Evolutionary conservation across 2,797 vertebrate species (phyloP), one percentile per base, ranked within the genome.

Genomic region (Orientallactaga sibirica): DNA sequence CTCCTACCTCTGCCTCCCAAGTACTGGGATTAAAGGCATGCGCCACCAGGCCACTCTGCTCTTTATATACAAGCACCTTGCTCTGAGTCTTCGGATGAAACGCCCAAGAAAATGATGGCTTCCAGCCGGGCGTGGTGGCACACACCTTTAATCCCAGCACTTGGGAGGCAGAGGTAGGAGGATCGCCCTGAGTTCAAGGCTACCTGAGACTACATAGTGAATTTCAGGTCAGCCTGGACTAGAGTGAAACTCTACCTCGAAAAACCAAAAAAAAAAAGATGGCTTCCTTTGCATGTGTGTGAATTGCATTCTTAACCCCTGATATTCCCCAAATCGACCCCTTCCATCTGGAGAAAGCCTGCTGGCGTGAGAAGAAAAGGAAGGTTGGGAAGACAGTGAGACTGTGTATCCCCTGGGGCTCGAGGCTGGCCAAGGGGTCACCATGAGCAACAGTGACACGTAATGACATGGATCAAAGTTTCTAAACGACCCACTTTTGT

Each of bases 61-160:
- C 33, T 37, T 37, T 37, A 61, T 0, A 83, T 16, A 8, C 62
- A n/a, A 12, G 1, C 1, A 9, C 78, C 55, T 16, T 24, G 12
- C 37, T 41, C 29, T 64, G 62, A n/a, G 27, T 55, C 27, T 91
- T 83, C 25, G 10, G 55, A 90, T 25, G 61, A 94, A 82, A 92
- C 55, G 2, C n/a, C 24, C 64, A 22, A 37, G n/a, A 92, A 67
- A 74, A 10, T 4, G 16, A 5, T n/a, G 25, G 16, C 12, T 81
- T 37, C 33, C 33, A 37, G 33, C 33, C 33, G 33, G 33, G 33
- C 33, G 33, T 37, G 33, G 33, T 37, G 33, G 33, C 33, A 37
- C 33, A 37, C 33, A 2, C 33, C 33, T 37, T 37, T 37, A 37
- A 37, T 37, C 33, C 33, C 33, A 37, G 33, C 33, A 37, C 33